Evolutionary conservation across 2,888 invertebrate species (phyloP).

Genomic region (Callinectes sapidus): DNA sequence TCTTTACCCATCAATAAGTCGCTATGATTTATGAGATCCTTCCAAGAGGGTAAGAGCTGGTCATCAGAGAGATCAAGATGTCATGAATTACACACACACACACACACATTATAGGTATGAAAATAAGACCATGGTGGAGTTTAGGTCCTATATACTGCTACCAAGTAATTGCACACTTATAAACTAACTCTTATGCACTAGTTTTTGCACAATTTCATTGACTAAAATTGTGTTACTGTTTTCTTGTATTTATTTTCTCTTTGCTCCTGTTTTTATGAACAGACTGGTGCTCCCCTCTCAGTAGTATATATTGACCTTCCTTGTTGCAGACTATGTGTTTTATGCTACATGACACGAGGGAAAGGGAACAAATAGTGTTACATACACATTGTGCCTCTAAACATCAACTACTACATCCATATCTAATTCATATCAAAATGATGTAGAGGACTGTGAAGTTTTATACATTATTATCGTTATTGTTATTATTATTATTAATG

Average conservation of each 20-base stretch:
- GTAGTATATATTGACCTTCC: background rate
- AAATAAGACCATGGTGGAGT: too few species aligned
- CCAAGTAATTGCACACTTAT: background rate
- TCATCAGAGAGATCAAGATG: background rate
- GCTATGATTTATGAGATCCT: too few species aligned
- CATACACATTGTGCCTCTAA: background rate
- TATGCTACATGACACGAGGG: background rate
- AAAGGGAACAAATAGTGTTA: background rate
- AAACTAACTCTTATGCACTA: background rate
- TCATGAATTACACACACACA: background rate
- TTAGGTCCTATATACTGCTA: too few species aligned
- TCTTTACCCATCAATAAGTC: too few species aligned
- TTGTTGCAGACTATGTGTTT: background rate
- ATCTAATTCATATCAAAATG: conserved; percentile 12
- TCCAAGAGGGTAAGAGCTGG: too few species aligned
- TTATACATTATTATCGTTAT: background rate
- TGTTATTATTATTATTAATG: too few species aligned
- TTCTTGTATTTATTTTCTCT: background rate
- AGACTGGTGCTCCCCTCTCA: background rate
- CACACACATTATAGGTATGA: background rate
- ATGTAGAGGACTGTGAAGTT: background rate
- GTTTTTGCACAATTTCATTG: background rate
- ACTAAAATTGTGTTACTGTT: background rate
- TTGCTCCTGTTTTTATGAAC: background rate
- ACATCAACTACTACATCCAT: background rate